Evolutionary conservation across 2,113 vertebrate species (phyloP), one percentile per base, ranked within the genome.

Genomic region (Halcyon senegalensis): DNA sequence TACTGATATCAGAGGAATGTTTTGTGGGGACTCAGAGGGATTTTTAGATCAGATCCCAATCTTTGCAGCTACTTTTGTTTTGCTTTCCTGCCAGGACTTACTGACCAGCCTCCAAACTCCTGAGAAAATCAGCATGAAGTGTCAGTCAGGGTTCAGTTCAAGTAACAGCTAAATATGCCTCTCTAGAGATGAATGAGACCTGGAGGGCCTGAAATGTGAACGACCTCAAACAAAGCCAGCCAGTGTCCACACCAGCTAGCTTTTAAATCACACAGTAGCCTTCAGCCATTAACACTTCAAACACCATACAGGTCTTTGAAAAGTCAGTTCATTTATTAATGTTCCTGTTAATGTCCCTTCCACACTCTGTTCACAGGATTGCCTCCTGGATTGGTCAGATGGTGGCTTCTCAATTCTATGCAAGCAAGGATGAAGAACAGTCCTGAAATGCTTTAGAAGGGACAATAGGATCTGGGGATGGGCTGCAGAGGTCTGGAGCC

Each of bases 131-230:
- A 92, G 51, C 85, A 84, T 75, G 85, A 93, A 94, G 94, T 92
- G 90, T 93, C 79, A 90, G 94, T 94, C 91, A 96, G 63, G 94
- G 95, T 93, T 96, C 92, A 91, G 69, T 82, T 95, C 86, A 82
- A 92, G 58, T 73, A 77, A 87, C 80, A 92, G 77, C 84, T 87
- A 91, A 96, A 89, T 79, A 66, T 66, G 48, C 70, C 83, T 94
- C 94, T 96, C 89, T 79, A 37, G 89, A 92, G 89, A 66, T 87
- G 89, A 50, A 84, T 82, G 66, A 89, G 83, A 92, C 62, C 67
- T 91, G 95, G 84, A 4, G 24, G 84, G 77, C 91, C 89, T 91
- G 90, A 73, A 96, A 90, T 62, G 48, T 35, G 51, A 92, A 73
- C 0, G 7, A 46, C 66, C 77, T 91, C 77, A 78, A 77, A 96